These are phyloP conservation scores for Bimastos eiseni DNA, from an alignment of 2,888 invertebrate species.

Conservation along the genomic window DNA sequence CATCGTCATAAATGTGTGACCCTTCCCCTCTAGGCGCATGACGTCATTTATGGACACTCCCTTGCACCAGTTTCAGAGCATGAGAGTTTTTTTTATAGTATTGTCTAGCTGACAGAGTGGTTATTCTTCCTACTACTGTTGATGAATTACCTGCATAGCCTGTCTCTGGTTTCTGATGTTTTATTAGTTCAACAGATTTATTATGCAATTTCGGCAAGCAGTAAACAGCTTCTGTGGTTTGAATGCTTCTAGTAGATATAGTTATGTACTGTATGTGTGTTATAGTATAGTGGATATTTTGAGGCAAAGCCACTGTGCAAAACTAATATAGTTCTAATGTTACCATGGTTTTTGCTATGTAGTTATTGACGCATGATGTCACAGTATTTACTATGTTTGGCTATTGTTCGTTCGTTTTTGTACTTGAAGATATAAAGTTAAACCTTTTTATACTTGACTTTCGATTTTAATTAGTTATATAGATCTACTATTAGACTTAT, in stretches of 20 bases:
- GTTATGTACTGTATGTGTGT: no score
- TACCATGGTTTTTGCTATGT: not conserved
- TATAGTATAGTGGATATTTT: not conserved
- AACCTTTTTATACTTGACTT: not conserved
- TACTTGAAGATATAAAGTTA: not conserved
- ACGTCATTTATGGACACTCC: no score
- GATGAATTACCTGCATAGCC: not conserved
- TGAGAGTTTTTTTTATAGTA: not conserved
- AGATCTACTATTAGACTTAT: not conserved
- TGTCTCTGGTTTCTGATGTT: not conserved
- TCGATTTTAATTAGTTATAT: not conserved
- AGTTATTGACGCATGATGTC: not conserved
- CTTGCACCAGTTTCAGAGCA: not conserved
- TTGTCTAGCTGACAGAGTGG: not conserved
- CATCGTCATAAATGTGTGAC: no score
- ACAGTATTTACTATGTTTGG: constrained; percentile 6
- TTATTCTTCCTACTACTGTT: not conserved
- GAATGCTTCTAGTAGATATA: not conserved
- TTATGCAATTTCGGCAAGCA: not conserved
- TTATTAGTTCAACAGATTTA: not conserved
- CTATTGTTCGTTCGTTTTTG: not conserved
- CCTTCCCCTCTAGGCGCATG: no score
- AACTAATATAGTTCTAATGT: not conserved
- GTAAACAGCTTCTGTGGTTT: not conserved
- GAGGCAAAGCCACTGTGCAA: not conserved